Evolutionary conservation across 2,888 invertebrate species (phyloP).

Genomic region (Eumerus sabulonum): DNA sequence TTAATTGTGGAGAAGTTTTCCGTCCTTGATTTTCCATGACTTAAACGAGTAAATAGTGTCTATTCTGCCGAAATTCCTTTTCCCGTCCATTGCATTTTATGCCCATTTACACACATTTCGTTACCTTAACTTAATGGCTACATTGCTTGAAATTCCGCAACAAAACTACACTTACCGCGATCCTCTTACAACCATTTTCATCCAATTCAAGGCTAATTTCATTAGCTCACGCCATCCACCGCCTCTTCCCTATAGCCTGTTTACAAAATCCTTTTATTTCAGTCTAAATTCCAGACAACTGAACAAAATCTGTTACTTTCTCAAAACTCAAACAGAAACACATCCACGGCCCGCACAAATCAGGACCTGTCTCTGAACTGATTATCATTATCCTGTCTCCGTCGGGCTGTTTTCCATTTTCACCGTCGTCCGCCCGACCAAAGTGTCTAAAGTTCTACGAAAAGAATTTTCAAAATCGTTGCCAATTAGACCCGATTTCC

Average conservation of each 20-base stretch:
- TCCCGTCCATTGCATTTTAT: too few relatives aligned
- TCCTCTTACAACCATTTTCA: constrained; percentile 22
- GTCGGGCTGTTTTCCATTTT: too few relatives aligned
- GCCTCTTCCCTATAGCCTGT: constrained; percentile 9
- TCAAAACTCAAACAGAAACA: constrained; percentile 25
- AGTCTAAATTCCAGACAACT: not conserved
- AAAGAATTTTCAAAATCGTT: constrained; percentile 37
- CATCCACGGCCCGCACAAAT: constrained; percentile 11
- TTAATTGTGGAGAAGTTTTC: too few relatives aligned
- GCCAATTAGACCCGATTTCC: constrained; percentile 53
- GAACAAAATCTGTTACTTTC: constrained; percentile 11
- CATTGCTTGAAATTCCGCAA: too few relatives aligned
- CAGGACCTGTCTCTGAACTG: constrained; percentile 8
- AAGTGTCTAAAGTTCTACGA: not conserved
- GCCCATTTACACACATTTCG: too few relatives aligned
- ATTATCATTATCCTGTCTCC: constrained; percentile 12
- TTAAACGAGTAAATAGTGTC: too few relatives aligned
- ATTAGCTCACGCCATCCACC: constrained; percentile 22
- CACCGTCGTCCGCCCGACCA: not conserved
- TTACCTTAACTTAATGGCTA: too few relatives aligned
- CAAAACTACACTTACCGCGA: too few relatives aligned
- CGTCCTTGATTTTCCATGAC: too few relatives aligned
- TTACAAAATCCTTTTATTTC: constrained; percentile 31
- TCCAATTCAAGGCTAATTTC: constrained; percentile 21
- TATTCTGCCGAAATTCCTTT: too few relatives aligned